Conservation (phyloP, 2,113 vertebrate genomes). For the Protobothrops mucrosquamatus region DNA sequence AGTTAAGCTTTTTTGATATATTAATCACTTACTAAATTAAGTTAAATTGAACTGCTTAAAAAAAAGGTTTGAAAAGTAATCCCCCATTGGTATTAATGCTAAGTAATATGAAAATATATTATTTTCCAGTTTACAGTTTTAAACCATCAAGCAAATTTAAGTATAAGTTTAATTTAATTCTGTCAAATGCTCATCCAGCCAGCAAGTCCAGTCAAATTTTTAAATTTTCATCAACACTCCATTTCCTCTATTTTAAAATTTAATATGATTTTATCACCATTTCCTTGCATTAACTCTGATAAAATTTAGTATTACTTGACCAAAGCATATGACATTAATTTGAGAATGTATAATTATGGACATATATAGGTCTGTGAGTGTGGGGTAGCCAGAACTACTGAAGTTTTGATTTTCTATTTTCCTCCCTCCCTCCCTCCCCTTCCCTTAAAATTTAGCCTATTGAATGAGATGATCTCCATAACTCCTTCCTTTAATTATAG, state of each 20-base stretch:
- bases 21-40: slow-evolving; percentile 44
- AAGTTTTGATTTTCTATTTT: neutral
- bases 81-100: neutral
- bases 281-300: neutral
- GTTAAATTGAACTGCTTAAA: slow-evolving; percentile 48
- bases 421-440: no score
- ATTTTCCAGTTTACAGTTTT: slow-evolving; percentile 28
- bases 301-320: neutral
- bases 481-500: neutral
- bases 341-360: neutral
- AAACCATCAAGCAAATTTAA: slow-evolving; percentile 17
- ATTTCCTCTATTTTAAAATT: neutral
- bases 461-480: neutral
- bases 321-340: neutral
- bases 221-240: slow-evolving; percentile 25
- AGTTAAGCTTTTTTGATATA: slow-evolving; percentile 29
- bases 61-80: slow-evolving; percentile 20
- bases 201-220: neutral
- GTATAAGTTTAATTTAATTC: slow-evolving; percentile 19
- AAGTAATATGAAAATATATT: slow-evolving; percentile 22
- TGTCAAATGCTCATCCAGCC: slow-evolving; percentile 8
- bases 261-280: slow-evolving; percentile 1
- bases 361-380: neutral
- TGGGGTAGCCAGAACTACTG: no score
- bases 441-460: neutral